Base-by-base conservation (phyloP, 2,797 vertebrate species). In the Sarcoramphus papa region DNA sequence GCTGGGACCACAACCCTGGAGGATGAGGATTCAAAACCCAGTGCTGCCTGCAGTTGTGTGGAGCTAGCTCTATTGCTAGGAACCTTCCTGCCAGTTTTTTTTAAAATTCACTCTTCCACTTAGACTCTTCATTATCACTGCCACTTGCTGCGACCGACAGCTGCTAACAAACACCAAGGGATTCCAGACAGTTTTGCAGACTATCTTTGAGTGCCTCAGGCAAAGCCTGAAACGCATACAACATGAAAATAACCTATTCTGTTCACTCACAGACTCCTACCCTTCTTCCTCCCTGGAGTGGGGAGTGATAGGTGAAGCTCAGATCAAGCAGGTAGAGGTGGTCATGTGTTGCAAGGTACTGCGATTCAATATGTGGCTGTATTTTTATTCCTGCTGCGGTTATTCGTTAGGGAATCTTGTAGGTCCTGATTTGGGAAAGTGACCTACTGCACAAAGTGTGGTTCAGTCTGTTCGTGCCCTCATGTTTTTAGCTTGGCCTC, bases 121-220 rank as follows among this genome's bases (percentile, higher is more conserved):
- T 60, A 54, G 48, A 28, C 40, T 93, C 80, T 94, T 95, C 25
- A 7, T 95, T 89, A 79, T 75, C 18, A 2, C 70, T 95, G 93
- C 90, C 78, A 30, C 85, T 97, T 47, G 92, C 94, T 79, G 88
- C 92, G 93, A 41, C 93, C 12, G 31, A 63, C 96, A 97, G 92
- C 95, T 95, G 95, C 94, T 95, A 91, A 87, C 93, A 92, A 60
- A 90, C 74, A 73, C 96, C 94, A 3, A 84, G 96, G 93, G 93
- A 92, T 45, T 87, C 11, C 90, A 68, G 88, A 23, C 85, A 95
- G 95, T 80, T 93, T 70, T 87, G 63, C 88, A 93, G 77, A 4
- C 69, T 63, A 4, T 27, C 62, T 86, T 4, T 0, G 79, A 96
- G 70, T 33, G 94, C 96, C 83, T 94, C 63, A 4, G 95, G 93